Percentiles rank a stretch among this genome's conserved stretches.
phyloP scores from a whole-genome alignment of 1,140 invertebrate genomes.

The Lordiphosa mommai region DNA sequence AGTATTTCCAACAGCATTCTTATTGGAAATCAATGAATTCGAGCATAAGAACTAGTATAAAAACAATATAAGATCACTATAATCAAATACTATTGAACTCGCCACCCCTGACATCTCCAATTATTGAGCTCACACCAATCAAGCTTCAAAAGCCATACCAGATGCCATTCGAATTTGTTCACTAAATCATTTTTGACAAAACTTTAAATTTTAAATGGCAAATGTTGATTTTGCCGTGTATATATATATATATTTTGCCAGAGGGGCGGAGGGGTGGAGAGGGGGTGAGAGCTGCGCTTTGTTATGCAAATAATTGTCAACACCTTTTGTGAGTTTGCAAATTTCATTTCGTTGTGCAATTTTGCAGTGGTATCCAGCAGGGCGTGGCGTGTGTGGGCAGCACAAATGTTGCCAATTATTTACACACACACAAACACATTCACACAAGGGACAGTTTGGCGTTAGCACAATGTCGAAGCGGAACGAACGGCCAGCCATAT shows the following conservation, averaged over 20 bases:
- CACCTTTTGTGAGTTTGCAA: slow-evolving; percentile 67
- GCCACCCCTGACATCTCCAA: too few species aligned
- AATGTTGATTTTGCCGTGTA: slow-evolving; percentile 35
- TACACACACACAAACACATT: slow-evolving; percentile 35
- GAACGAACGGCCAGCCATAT: slow-evolving; percentile 34
- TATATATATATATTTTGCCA: slow-evolving; percentile 18
- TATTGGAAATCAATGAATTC: too few species aligned
- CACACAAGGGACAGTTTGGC: slow-evolving; percentile 18
- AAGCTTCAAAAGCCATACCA: too few species aligned
- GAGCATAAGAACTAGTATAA: too few species aligned
- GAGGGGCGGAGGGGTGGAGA: neutral
- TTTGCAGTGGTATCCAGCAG: slow-evolving; percentile 45
- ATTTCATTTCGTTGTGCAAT: slow-evolving; percentile 59
- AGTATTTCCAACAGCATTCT: too few species aligned
- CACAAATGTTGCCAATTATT: slow-evolving; percentile 67
- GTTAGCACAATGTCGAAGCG: slow-evolving; percentile 38
- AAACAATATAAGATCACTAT: too few species aligned
- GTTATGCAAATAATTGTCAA: slow-evolving; percentile 72
- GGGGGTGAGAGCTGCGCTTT: slow-evolving; percentile 54
- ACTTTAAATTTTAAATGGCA: slow-evolving; percentile 37
- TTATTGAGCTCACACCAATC: too few species aligned
- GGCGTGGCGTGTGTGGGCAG: slow-evolving; percentile 47
- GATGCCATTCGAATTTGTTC: neutral
- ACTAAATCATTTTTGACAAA: neutral
- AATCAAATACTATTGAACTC: too few species aligned